Evolutionary conservation across 2,113 vertebrate species (phyloP), one percentile per base, ranked within the genome.

Genomic region (Aphyosemion australe): DNA sequence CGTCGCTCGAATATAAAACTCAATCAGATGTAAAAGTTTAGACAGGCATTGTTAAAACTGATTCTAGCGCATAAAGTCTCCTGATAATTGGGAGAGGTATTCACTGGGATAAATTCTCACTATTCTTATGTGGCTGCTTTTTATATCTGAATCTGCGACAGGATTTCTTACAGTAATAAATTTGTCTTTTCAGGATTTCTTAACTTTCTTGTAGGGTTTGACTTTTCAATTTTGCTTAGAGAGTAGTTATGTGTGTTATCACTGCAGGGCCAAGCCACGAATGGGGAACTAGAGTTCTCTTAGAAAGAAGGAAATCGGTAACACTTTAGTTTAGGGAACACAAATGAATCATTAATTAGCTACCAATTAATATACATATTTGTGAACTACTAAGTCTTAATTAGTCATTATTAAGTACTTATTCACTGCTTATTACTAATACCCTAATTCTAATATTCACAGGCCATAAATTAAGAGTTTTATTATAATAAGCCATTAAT

Each of bases 11-110:
- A 71, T 74, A 74, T 83, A 32, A 74, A 76, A 72, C 77, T 81
- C 74, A 82, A 84, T 84, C 78, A 77, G 68, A 78, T 6, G 56
- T 53, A 76, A 51, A 83, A 83, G 74, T 83, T 84, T 78, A 49
- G 81, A 84, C 69, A 69, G 69, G 59, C 49, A 58, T 73, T 71
- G 75, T 78, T 62, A 43, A 74, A 61, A 61, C 43, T 39, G 68
- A 75, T 81, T 76, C 69, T 64, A 51, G 47, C 34, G 34, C 70
- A 49, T 43, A 56, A 49, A 66, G 67, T 43, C 26, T 67, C 1
- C 20, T 10, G 19, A 54, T 68, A 76, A 73, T 73, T 78, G 60
- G 62, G 65, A 54, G 54, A 48, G 47, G 50, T 83, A 19, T 47
- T 68, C 55, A 43, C 12, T 12, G 8, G 37, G 53, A 74, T 37